Conservation (phyloP, 2,888 invertebrate species). For the Hyles lineata region DNA sequence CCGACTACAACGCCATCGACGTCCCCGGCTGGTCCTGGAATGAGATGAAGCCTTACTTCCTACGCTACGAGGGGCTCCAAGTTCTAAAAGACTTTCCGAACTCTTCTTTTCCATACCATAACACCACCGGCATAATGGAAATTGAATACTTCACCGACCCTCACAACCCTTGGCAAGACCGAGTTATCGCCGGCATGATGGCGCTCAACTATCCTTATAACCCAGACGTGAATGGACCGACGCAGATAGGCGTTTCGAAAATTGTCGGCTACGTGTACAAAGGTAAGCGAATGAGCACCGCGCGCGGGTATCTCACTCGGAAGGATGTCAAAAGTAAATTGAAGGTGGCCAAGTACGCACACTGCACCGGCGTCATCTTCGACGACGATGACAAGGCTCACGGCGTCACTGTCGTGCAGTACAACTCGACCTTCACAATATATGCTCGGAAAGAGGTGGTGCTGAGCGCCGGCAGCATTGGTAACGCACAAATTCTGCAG, state of each 20-base stretch:
- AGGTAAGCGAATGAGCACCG: conserved; percentile 63
- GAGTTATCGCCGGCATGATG: conserved; percentile 51
- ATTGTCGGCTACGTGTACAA: conserved; percentile 57
- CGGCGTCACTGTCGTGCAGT: conserved; percentile 55
- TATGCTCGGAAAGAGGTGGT: conserved; percentile 63
- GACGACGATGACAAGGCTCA: conserved; percentile 48
- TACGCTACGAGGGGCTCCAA: conserved; percentile 63
- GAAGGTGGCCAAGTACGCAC: conserved; percentile 55
- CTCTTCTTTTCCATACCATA: conserved; percentile 61
- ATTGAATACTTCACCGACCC: conserved; percentile 57
- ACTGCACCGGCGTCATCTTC: conserved; percentile 61
- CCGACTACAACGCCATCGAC: conserved; percentile 57
- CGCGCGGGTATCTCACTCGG: conserved; percentile 57
- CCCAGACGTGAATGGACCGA: conserved; percentile 59
- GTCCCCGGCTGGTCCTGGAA: conserved; percentile 65
- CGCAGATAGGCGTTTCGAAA: conserved; percentile 63
- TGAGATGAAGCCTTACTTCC: conserved; percentile 63
- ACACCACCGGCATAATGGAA: conserved; percentile 58
- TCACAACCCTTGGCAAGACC: conserved; percentile 60
- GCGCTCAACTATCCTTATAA: conserved; percentile 58
- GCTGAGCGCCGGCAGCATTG: conserved; percentile 65
- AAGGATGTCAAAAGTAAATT: conserved; percentile 50
- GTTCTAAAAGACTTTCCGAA: conserved; percentile 51
- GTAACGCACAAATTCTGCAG: conserved; percentile 66
- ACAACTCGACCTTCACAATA: conserved; percentile 39